These are phyloP conservation scores for Samia ricini DNA, from an alignment of 1,140 invertebrate species.

Conservation along the genomic window DNA sequence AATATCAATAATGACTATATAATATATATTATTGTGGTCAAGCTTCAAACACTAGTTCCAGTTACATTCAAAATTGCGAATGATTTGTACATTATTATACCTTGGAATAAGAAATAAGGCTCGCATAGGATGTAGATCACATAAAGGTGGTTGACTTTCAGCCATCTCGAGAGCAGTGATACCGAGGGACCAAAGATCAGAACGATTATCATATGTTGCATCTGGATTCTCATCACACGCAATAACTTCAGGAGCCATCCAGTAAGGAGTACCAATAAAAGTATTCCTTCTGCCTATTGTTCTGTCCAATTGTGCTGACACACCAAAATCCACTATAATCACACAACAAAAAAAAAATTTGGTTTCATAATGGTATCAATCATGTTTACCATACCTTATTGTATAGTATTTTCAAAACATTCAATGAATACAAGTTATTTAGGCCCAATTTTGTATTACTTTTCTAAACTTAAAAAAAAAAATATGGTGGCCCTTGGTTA, in stretches of 20 bases:
- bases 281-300: constrained; percentile 99
- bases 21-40: too few relatives aligned
- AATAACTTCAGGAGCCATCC: constrained; percentile 99
- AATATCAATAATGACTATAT: neutral
- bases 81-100: too few relatives aligned
- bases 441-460: too few relatives aligned
- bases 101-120: constrained; percentile 98
- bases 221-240: constrained; percentile 99
- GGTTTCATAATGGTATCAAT: neutral
- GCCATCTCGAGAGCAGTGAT: constrained; percentile 99
- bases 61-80: too few relatives aligned
- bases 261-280: constrained; percentile 99
- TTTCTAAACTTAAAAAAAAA: too few relatives aligned
- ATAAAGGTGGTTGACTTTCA: constrained; percentile 98
- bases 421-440: too few relatives aligned
- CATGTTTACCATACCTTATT: too few relatives aligned
- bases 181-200: constrained; percentile 98
- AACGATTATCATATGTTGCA: constrained; percentile 99
- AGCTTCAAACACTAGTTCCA: too few relatives aligned
- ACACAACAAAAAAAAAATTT: neutral
- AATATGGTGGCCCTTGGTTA: too few relatives aligned
- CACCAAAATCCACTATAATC: constrained; percentile 97
- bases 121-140: constrained; percentile 99
- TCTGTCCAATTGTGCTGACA: constrained; percentile 98
- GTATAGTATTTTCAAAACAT: too few relatives aligned